Evolutionary conservation across 2,888 invertebrate species (phyloP).

Genomic region (Orchesellides sinensis): DNA sequence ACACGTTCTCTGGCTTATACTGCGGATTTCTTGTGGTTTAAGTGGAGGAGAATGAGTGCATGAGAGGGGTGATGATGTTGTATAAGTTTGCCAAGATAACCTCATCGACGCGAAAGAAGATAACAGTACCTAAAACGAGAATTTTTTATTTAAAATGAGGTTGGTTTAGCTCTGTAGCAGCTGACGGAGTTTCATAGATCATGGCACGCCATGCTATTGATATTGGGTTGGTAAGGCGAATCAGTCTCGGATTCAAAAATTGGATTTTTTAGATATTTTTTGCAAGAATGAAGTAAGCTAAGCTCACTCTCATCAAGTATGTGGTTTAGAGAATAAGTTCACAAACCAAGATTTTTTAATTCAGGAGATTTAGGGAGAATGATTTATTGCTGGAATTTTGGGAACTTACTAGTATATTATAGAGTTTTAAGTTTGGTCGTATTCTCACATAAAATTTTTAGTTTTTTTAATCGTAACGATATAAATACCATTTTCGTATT

Average conservation of each 20-base stretch:
- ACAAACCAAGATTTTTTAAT: conserved; percentile 35
- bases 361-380: conserved; percentile 31
- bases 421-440: no score
- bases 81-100: background rate
- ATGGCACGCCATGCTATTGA: conserved; percentile 44
- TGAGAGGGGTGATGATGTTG: background rate
- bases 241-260: conserved; percentile 34
- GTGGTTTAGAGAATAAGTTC: background rate
- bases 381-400: conserved; percentile 47
- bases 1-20: conserved; percentile 60
- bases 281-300: background rate
- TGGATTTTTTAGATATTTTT: conserved; percentile 37
- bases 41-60: conserved; percentile 48
- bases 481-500: no score
- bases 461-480: no score
- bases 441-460: no score
- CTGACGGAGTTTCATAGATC: conserved; percentile 35
- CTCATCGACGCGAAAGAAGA: background rate
- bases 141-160: background rate
- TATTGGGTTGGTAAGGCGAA: conserved; percentile 39
- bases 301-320: background rate
- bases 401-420: no score
- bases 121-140: background rate
- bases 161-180: background rate
- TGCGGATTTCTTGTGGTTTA: conserved; percentile 56